Evolutionary conservation across 2,113 vertebrate species (phyloP), one percentile per base, ranked within the genome.

Genomic region (Pygoscelis antarcticus): DNA sequence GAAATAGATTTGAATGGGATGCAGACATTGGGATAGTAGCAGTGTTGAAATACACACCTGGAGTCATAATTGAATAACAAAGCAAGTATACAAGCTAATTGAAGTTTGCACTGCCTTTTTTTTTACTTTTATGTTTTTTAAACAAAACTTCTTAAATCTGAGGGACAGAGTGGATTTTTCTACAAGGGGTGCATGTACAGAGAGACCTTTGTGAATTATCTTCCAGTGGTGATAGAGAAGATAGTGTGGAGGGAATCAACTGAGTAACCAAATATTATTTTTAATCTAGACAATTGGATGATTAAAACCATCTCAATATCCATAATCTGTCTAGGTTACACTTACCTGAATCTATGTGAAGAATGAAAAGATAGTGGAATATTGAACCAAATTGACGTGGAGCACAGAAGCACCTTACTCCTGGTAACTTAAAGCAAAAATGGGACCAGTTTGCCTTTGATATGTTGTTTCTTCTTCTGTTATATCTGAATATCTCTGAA

Each of bases 101-200:
- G 32, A 65, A 66, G 12, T 70, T 86, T 44, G 4, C 13, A 34
- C 12, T 46, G 11, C 4, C 2, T 23, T 11, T 10, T 13, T 13
- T 71, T 46, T 47, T 23, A 9, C 19, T 82, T 27, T 47, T 49
- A 42, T 7, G 0, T 66, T 47, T 47, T 79, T 78, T 40, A 40
- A 74, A 46, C 13, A 51, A 65, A 66, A 26, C 6, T 49, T 55
- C 18, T 70, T 61, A n/a, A 20, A 46, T 51, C 32, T 68, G n/a
- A 8, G 6, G 18, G 5, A 25, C 15, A 34, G 4, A 25, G 4
- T 17, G 30, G 10, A 42, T 65, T 76, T 81, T 84, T 69, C 13
- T 10, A 27, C 1, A 1, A 44, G 8, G 4, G 7, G 9, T 74
- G 7, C 2, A 13, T 27, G 3, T 58, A 38, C 4, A 60, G 13